phyloP scores from a whole-genome alignment of 1,140 invertebrate genomes.

The Drosophila parabipectinata region DNA sequence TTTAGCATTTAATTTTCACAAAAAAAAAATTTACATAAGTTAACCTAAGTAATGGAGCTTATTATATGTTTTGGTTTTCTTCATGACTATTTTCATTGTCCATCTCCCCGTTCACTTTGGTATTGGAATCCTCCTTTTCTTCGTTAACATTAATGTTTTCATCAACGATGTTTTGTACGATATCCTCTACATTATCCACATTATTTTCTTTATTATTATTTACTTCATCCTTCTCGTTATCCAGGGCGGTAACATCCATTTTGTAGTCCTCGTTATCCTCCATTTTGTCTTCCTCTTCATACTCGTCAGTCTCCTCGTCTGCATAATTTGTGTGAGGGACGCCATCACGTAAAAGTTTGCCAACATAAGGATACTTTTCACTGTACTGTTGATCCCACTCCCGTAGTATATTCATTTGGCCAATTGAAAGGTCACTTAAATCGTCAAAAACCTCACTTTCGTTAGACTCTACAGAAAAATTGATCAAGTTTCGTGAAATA shows the following conservation, averaged over 20 bases:
- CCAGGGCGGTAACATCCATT: too few relatives aligned
- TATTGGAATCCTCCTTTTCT: background rate
- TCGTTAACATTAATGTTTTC: background rate
- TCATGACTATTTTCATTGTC: background rate
- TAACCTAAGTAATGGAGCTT: background rate
- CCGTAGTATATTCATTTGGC: constrained; percentile 31
- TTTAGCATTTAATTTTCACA: background rate
- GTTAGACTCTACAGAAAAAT: constrained; percentile 32
- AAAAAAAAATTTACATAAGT: background rate
- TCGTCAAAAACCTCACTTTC: constrained; percentile 41
- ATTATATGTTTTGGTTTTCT: background rate
- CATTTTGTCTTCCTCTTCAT: background rate
- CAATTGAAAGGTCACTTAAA: constrained; percentile 35
- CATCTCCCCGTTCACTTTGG: background rate
- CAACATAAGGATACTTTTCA: constrained; percentile 49
- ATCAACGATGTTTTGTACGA: too few relatives aligned
- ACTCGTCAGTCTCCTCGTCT: constrained; percentile 17
- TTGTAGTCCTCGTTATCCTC: background rate
- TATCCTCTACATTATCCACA: background rate
- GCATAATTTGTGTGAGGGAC: constrained; percentile 19
- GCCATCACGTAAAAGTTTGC: constrained; percentile 23
- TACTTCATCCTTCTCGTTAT: background rate
- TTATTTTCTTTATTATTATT: background rate
- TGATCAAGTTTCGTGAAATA: constrained; percentile 50
- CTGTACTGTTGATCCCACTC: constrained; percentile 56